phyloP scores from a whole-genome alignment of 2,797 vertebrate species.

The Peromyscus attwateri region DNA sequence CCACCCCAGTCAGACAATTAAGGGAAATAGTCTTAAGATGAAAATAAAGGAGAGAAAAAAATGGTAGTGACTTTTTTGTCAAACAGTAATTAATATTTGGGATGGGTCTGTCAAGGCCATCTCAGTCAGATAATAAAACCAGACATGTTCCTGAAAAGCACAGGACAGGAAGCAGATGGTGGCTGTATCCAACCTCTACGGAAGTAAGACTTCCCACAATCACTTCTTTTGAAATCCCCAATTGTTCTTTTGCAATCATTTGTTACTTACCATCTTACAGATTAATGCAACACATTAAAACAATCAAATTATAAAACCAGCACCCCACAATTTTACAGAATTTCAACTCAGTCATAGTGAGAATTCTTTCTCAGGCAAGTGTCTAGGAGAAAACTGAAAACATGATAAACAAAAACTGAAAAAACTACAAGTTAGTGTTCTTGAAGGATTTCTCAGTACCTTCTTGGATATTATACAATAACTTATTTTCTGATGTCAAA shows the following conservation, averaged over 20 bases:
- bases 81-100: conserved; percentile 88
- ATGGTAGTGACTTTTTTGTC: conserved; percentile 82
- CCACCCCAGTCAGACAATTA: conserved; percentile 78
- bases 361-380: not conserved
- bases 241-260: conserved; percentile 26
- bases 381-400: not conserved
- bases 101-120: conserved; percentile 83
- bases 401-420: not conserved
- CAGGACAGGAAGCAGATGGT: conserved; percentile 73
- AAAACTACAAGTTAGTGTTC: not conserved
- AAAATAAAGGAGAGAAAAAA: conserved; percentile 86
- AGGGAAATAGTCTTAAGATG: conserved; percentile 81
- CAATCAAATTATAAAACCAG: not conserved
- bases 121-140: conserved; percentile 80
- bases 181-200: conserved; percentile 8
- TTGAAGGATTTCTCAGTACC: not conserved
- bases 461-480: not conserved
- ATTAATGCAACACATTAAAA: conserved; percentile 38
- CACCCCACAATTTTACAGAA: not conserved
- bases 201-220: conserved; percentile 28
- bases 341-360: not conserved
- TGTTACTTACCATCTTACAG: conserved; percentile 3
- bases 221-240: conserved; percentile 34
- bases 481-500: conserved; percentile 4
- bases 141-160: conserved; percentile 81